These are phyloP conservation scores for Patella pellucida DNA, from an alignment of 2,888 invertebrate species.

Conservation along the genomic window DNA sequence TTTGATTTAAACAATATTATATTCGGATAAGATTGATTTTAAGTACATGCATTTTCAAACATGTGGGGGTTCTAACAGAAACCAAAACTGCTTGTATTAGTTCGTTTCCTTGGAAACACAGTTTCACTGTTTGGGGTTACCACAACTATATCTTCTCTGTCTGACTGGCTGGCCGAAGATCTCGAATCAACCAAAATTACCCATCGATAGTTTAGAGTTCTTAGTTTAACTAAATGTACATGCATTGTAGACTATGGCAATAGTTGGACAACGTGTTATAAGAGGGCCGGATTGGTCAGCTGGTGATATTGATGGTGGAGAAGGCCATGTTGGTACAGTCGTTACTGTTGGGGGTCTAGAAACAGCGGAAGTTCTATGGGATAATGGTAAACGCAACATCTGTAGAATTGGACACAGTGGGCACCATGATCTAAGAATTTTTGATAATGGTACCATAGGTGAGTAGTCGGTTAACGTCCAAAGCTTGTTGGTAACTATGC, in stretches of 20 bases:
- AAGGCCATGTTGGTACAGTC: slow-evolving; percentile 67
- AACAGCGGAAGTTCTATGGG: slow-evolving; percentile 90
- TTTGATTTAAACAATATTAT: too few species aligned
- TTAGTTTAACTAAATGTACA: too few species aligned
- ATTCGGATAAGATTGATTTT: too few species aligned
- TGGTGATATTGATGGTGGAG: slow-evolving; percentile 60
- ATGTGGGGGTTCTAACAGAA: too few species aligned
- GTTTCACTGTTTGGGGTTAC: too few species aligned
- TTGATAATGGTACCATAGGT: slow-evolving; percentile 87
- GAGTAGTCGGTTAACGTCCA: slow-evolving; percentile 54
- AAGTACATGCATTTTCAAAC: too few species aligned
- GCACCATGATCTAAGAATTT: slow-evolving; percentile 82
- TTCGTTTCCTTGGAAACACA: too few species aligned
- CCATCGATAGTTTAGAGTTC: too few species aligned
- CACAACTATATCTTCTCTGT: too few species aligned
- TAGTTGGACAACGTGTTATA: slow-evolving; percentile 60
- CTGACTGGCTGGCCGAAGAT: too few species aligned
- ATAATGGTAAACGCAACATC: slow-evolving; percentile 69
- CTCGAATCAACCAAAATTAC: too few species aligned
- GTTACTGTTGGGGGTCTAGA: slow-evolving; percentile 80
- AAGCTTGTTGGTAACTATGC: neutral
- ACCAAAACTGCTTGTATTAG: too few species aligned
- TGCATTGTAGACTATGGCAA: neutral
- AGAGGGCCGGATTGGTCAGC: slow-evolving; percentile 65
- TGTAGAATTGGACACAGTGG: slow-evolving; percentile 87